Evolutionary conservation across 2,797 vertebrate species (phyloP).

Genomic region (Malacoctenus gilli): DNA sequence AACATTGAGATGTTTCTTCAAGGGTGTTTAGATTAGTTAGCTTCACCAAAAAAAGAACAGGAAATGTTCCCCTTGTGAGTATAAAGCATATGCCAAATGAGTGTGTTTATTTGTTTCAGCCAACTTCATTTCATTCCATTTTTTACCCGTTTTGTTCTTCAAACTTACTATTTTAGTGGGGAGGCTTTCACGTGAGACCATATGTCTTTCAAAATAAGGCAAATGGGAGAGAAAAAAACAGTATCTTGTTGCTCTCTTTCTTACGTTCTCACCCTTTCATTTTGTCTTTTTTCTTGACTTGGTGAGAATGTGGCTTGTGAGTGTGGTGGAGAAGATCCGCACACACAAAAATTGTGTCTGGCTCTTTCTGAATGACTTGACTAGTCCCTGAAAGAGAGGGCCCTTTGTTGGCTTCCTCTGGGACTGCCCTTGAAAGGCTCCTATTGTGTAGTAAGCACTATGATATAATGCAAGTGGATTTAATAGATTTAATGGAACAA

Average conservation of each 20-base stretch:
- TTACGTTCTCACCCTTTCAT: slow-evolving; percentile 27
- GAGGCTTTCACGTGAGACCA: too few species aligned
- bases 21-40: too few species aligned
- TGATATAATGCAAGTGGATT: slow-evolving; percentile 80
- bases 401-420: slow-evolving; percentile 74
- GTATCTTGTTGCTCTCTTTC: slow-evolving; percentile 45
- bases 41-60: too few species aligned
- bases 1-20: too few species aligned
- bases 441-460: slow-evolving; percentile 75
- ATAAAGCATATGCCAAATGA: too few species aligned
- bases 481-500: slow-evolving; percentile 81
- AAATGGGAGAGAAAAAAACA: too few species aligned
- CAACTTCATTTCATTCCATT: too few species aligned
- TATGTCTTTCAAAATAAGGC: too few species aligned
- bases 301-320: slow-evolving; percentile 48
- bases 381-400: slow-evolving; percentile 72
- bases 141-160: too few species aligned
- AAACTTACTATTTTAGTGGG: too few species aligned
- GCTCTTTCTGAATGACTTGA: slow-evolving; percentile 77
- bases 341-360: slow-evolving; percentile 65
- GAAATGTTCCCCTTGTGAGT: too few species aligned
- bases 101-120: too few species aligned
- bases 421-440: slow-evolving; percentile 78
- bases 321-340: slow-evolving; percentile 46
- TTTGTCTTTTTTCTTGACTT: slow-evolving; percentile 42